These are phyloP conservation scores for Campoletis raptor DNA, from an alignment of 2,888 invertebrate genomes.

Conservation along the genomic window DNA sequence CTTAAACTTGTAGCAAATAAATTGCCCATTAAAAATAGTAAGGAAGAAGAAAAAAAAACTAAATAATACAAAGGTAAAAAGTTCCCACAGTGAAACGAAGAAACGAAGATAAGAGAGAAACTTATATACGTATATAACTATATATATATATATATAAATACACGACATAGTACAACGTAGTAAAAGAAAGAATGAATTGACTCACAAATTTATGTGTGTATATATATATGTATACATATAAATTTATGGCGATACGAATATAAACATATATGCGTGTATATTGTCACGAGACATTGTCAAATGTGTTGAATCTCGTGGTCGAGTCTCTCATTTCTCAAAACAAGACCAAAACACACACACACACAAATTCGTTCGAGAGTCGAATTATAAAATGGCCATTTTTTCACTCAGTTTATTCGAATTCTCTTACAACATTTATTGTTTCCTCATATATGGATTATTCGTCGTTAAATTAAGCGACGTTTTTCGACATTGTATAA, in stretches of 20 bases:
- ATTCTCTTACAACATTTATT: background rate
- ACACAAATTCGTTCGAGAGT: background rate
- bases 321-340: constrained; percentile 23
- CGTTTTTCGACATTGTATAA: background rate
- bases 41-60: constrained; percentile 25
- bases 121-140: no score
- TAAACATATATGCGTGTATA: background rate
- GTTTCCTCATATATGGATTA: no score
- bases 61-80: constrained; percentile 17
- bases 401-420: background rate
- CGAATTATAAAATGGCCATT: constrained; percentile 8
- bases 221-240: background rate
- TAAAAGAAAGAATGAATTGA: constrained; percentile 44
- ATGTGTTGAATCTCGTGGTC: constrained; percentile 34
- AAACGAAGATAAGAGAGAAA: background rate
- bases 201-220: background rate
- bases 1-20: background rate
- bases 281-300: constrained; percentile 40
- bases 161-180: constrained; percentile 6
- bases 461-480: background rate
- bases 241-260: constrained; percentile 4
- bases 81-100: background rate
- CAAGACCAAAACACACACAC: constrained; percentile 12
- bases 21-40: background rate
- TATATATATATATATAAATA: background rate